Conservation (phyloP, 2,113 vertebrate genomes). For the Carassius carassius region DNA sequence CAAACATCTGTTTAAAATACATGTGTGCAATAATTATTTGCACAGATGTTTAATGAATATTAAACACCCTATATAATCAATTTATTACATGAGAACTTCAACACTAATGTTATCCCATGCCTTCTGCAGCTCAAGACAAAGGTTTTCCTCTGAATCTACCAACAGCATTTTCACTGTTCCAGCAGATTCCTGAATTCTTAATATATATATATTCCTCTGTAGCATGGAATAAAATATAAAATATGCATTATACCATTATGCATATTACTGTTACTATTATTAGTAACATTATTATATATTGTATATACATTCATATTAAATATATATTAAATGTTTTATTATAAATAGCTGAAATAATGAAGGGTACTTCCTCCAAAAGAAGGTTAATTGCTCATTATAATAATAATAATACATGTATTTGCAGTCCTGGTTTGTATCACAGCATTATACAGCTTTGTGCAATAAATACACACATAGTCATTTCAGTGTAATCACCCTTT, state of each 20-base stretch:
- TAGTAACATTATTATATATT: too few relatives aligned
- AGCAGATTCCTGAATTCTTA: too few relatives aligned
- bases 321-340: not conserved
- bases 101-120: too few relatives aligned
- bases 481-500: constrained; percentile 29
- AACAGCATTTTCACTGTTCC: too few relatives aligned
- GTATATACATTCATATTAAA: too few relatives aligned
- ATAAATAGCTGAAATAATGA: not conserved
- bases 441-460: not conserved
- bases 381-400: not conserved
- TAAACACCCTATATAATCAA: too few relatives aligned
- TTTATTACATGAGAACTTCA: too few relatives aligned
- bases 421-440: not conserved
- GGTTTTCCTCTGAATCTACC: too few relatives aligned
- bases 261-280: not conserved
- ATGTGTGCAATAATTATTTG: too few relatives aligned
- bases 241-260: not conserved
- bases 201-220: not conserved
- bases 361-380: not conserved
- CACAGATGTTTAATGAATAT: too few relatives aligned
- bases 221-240: not conserved
- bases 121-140: too few relatives aligned
- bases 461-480: not conserved
- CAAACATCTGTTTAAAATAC: too few relatives aligned
- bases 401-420: not conserved